Base-by-base conservation (phyloP, 2,113 vertebrate species). In the Sapayoa aenigma region DNA sequence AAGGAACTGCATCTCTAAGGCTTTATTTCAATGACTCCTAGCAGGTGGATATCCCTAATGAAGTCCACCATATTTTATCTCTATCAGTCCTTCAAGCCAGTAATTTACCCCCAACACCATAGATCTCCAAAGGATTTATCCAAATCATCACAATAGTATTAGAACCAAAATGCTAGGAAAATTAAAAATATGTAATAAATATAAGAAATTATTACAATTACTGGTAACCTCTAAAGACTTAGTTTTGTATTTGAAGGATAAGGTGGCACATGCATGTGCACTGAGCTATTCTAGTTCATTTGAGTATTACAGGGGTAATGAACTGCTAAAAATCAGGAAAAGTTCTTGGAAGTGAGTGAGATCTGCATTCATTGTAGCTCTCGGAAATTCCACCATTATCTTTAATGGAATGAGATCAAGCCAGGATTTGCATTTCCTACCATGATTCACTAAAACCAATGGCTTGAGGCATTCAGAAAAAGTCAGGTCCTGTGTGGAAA, bases 361-460 rank as follows among this genome's bases (percentile, higher is more conserved):
- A 74, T 50, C 9, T 94, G 6, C 21, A 75, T 77, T 39, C 8
- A 69, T 52, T 4, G 0, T 13, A 71, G 46, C 27, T 55, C 7
- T 71, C 82, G 52, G 66, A 89, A 91, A 74, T 42, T 35, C 22
- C 7, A 58, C 12, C 30, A 24, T 63, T 62, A 37, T 42, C 55
- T 81, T 84, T 47, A 89, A 75, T 47, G 69, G 49, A 47, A 37
- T 6, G 33, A n/a, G 35, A 75, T 89, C 44, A 82, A 91, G 20
- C 11, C 20, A 59, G 60, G 47, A 75, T 95, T 94, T 90, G 8
- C 23, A n/a, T 87, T 89, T 95, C 87, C 25, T 93, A 11, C 23
- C 20, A 23, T 12, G 19, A 56, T 30, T 44, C 46, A 47, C 49
- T 56, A 41, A 68, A 76, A 82, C 4, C 28, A 58, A 79, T 41